Evolutionary conservation across 2,888 invertebrate species (phyloP).

Genomic region (Nephrotoma appendiculata): DNA sequence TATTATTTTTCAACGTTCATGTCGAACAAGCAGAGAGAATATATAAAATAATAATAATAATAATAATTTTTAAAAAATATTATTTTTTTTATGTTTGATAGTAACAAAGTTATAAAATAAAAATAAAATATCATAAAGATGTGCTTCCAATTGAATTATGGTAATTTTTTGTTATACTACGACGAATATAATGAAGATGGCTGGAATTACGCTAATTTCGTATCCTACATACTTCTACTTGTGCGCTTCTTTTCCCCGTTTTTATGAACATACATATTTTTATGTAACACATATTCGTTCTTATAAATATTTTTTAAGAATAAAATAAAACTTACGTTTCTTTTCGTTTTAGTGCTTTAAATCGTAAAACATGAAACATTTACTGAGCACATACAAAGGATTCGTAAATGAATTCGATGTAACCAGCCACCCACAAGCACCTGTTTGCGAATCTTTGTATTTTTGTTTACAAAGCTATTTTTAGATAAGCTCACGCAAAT

Average conservation of each 20-base stretch:
- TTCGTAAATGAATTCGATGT: neutral
- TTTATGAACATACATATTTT: neutral
- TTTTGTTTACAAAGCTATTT: no score
- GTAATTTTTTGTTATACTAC: neutral
- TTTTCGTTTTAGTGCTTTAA: neutral
- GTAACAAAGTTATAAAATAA: neutral
- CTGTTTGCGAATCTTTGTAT: neutral
- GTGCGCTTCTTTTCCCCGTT: neutral
- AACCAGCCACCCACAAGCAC: neutral
- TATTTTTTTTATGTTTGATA: neutral
- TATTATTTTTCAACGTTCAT: neutral
- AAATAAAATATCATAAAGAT: neutral
- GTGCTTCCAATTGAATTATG: neutral
- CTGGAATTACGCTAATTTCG: neutral
- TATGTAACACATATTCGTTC: neutral
- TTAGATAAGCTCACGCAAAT: neutral
- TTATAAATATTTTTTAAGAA: neutral
- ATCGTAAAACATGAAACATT: neutral
- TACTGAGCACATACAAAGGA: neutral
- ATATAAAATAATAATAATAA: neutral
- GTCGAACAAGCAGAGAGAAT: neutral
- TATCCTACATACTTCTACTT: neutral
- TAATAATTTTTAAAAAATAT: neutral
- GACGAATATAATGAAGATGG: neutral
- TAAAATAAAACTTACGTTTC: neutral